Conservation (phyloP, 2,888 invertebrate genomes). For the Brenthis hecate region DNA sequence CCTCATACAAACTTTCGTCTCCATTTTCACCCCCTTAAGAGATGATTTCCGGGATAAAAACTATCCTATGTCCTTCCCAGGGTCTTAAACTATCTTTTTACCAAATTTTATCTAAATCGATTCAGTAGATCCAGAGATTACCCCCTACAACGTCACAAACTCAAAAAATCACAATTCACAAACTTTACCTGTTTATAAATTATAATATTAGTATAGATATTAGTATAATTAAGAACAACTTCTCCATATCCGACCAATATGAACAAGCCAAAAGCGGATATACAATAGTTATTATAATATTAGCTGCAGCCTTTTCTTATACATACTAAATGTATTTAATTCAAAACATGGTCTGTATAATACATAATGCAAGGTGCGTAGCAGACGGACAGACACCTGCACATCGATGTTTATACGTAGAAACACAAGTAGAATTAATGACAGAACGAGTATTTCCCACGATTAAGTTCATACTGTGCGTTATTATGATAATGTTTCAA, state of each 20-base stretch:
- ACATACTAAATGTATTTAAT: constrained; percentile 36
- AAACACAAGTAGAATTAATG: constrained; percentile 27
- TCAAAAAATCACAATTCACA: too few relatives aligned
- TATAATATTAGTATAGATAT: too few relatives aligned
- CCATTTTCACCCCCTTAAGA: too few relatives aligned
- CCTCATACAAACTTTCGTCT: too few relatives aligned
- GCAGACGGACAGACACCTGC: constrained; percentile 51
- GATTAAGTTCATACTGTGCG: constrained; percentile 22
- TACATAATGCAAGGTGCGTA: constrained; percentile 55
- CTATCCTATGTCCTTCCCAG: too few relatives aligned
- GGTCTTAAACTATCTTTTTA: too few relatives aligned
- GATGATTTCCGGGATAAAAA: too few relatives aligned
- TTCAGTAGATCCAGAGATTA: too few relatives aligned
- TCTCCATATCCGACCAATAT: background rate
- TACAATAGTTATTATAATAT: constrained; percentile 16
- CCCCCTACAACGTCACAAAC: too few relatives aligned
- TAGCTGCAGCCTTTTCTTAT: constrained; percentile 12
- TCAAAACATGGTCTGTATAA: constrained; percentile 46
- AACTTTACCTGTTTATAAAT: too few relatives aligned
- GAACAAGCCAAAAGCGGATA: background rate
- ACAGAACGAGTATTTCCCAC: constrained; percentile 17
- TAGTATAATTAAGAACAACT: too few relatives aligned
- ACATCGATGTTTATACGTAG: constrained; percentile 32
- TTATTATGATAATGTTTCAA: constrained; percentile 15
- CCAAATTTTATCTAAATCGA: too few relatives aligned